A percentile compares a stretch with the other conserved stretches of the same genome.
phyloP scores from a whole-genome alignment of 1,140 invertebrate species.

The Probaryconus sp. region DNA sequence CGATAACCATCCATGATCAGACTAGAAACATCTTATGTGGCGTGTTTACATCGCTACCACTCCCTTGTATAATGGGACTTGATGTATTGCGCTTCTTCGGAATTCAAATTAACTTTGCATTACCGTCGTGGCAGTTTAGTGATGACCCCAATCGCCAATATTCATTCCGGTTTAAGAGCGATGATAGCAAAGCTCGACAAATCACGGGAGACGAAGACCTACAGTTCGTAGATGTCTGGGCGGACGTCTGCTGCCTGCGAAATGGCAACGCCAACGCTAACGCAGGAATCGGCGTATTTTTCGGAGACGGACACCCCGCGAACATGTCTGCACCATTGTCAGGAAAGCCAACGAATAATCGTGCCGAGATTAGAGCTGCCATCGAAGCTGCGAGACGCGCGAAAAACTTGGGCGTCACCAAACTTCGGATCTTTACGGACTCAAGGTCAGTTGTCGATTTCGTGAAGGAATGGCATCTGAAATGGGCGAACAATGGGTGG shows the following conservation, averaged over 20 bases:
- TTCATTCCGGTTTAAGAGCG: no score
- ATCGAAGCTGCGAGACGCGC: neutral
- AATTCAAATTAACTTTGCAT: neutral
- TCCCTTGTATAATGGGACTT: neutral
- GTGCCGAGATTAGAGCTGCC: neutral
- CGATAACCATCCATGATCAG: neutral
- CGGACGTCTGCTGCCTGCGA: constrained; percentile 1
- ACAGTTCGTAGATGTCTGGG: constrained; percentile 9
- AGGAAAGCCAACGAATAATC: constrained; percentile 8
- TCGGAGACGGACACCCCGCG: neutral
- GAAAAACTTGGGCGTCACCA: neutral
- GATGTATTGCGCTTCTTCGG: neutral
- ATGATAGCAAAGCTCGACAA: no score
- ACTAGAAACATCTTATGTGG: neutral
- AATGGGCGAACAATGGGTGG: neutral
- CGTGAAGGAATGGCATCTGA: neutral
- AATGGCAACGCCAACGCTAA: neutral
- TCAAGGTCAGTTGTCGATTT: constrained; percentile 7
- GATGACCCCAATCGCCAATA: no score
- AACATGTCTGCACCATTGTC: neutral
- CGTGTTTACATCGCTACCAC: neutral
- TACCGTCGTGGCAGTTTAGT: neutral
- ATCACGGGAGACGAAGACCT: no score
- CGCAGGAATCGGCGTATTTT: neutral
- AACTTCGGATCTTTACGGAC: constrained; percentile 8